Evolutionary conservation across 2,797 vertebrate species (phyloP), one percentile per base, ranked within the genome.

Genomic region (Bradypodion pumilum): DNA sequence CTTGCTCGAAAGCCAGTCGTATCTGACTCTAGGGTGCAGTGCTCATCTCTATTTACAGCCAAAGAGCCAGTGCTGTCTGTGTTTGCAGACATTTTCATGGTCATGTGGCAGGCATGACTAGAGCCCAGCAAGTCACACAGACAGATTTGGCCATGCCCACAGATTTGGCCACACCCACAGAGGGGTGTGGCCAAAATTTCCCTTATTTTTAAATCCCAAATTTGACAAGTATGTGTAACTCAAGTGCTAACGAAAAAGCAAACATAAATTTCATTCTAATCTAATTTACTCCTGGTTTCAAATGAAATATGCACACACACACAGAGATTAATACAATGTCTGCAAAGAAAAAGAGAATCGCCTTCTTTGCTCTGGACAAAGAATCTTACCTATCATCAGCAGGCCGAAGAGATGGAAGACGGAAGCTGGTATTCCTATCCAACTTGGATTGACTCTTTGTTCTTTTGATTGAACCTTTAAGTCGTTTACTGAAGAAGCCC

Each of bases 381-480:
- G 1, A 75, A 1, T 85, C 92, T 83, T 95, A 99, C 98, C 98
- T 98, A 95, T 99, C 98, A 8, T 99, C 98, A 0, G 96, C 63
- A 0, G 82, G 95, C 15, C 96, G 96, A 40, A 98, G 96, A 0
- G 96, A 97, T 0, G 97, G 98, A 74, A 99, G 97, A 46, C 97
- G 97, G 92, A 99, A 98, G 82, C 98, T 99, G 6, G 97, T 96
- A 91, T 97, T 98, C 78, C 98, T 95, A 95, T 99, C 98, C 94
- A 99, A 94, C 78, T 99, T 99, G 72, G 97, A 98, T 63, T 99
- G 98, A 91, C 98, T 99, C 95, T 98, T 99, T 2, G 98, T 98
- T 92, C 98, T 97, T 94, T 99, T 99, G 94, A 99, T 99, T 90
- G 98, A 99, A 32, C 98, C 98, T 95, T 99, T 99, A 80, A 99